Base-by-base conservation (phyloP, 2,888 invertebrate species). In the Globia sparganii region DNA sequence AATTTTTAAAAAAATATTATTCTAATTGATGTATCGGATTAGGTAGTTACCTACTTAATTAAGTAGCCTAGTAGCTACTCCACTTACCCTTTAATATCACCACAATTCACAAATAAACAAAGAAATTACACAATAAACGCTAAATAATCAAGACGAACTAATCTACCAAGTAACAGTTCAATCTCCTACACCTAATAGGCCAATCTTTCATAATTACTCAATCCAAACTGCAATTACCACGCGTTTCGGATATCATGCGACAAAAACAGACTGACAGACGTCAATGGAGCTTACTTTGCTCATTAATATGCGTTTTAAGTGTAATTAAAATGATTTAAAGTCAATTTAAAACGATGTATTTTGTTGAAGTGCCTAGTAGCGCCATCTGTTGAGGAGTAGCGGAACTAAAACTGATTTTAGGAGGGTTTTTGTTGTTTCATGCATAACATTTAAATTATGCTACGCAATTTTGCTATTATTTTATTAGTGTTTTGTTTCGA, bases 321-420 rank as follows among this genome's bases (percentile, higher is more conserved):
- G 88, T 90, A 93, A 94, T 94, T 94, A 94, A 91, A 91, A 90
- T 90, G 86, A 89, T 90, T 92, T 92, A 76, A 80, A 81, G 86
- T 49, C 82, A 77, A 80, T 85, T 86, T 81, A 67, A 59, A 69
- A 74, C 62, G 18, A 28, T 69, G 4, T 58, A 74, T 77, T 40
- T 62, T 3, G 18, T n/a, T 66, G 31, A 37, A 75, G 28, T 65
- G 21, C 78, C 88, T 15, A 0, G 72, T 88, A 69, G 80, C 94
- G 96, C 94, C 95, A 96, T 95, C 96, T 95, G 4, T 90, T 86
- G 85, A 13, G 31, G 93, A 95, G 94, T 95, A 94, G 96, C 88
- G n/a, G 56, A 70, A 90, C 72, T 81, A 78, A 68, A 78, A 8
- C 0, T 0, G 2, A 1, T 37, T 15, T 31, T 6, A 28, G 58